Percentiles rank a stretch among this genome's conserved stretches.
Evolutionary conservation across 2,797 vertebrate genomes (phyloP).

Genomic region (Girardinus metallicus): DNA sequence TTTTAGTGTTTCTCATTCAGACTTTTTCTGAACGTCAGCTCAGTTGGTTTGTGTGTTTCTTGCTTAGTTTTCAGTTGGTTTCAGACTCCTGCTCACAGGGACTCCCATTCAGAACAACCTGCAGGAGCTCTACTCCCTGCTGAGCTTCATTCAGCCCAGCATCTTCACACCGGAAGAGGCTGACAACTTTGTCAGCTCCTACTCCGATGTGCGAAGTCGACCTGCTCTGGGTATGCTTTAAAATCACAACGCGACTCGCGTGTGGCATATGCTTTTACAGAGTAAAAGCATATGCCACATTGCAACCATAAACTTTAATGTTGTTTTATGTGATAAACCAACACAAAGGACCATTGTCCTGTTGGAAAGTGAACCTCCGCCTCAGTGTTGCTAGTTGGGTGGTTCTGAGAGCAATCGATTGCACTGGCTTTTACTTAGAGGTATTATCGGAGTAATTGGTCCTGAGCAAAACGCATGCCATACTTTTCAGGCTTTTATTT

Average conservation of each 20-base stretch:
- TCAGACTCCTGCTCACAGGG: conserved; percentile 90
- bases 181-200: conserved; percentile 83
- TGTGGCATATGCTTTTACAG: too few relatives aligned
- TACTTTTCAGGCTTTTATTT: neutral
- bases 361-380: neutral
- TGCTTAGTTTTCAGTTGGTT: conserved; percentile 85
- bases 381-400: neutral
- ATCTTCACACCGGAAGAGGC: conserved; percentile 79
- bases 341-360: neutral
- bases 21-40: neutral
- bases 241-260: neutral
- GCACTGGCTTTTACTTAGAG: neutral
- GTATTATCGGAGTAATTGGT: neutral
- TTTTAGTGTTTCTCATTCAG: neutral
- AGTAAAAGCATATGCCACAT: neutral
- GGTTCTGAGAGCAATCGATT: neutral
- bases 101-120: conserved; percentile 96
- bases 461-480: neutral
- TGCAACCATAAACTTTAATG: neutral
- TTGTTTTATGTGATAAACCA: neutral
- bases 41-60: neutral
- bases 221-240: conserved; percentile 77
- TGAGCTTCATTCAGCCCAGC: conserved; percentile 88
- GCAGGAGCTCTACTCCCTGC: conserved; percentile 90
- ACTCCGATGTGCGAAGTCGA: conserved; percentile 79